Percentiles rank a stretch among this genome's conserved stretches.
Evolutionary conservation across 2,888 invertebrate species (phyloP).

Genomic region (Drosophila fulvimacula): DNA sequence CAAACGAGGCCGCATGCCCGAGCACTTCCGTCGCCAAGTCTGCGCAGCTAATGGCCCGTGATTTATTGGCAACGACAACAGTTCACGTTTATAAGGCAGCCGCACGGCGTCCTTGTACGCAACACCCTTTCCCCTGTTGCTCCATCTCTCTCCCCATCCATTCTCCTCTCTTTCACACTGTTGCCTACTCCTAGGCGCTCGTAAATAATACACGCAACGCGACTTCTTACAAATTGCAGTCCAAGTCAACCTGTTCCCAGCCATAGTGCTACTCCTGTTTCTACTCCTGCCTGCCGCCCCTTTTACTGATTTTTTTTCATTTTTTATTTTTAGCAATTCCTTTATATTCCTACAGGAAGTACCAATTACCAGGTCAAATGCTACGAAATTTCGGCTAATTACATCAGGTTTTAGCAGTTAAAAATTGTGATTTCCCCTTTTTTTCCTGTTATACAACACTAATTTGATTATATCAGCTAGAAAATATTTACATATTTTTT

Average conservation of each 20-base stretch:
- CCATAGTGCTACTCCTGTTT: not conserved
- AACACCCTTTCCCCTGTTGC: constrained; percentile 22
- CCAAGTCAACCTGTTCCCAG: constrained; percentile 63
- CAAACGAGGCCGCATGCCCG: constrained; percentile 15
- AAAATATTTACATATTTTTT: not conserved
- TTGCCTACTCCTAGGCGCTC: constrained; percentile 32
- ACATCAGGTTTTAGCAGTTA: not conserved
- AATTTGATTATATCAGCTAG: not conserved
- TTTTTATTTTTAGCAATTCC: constrained; percentile 51
- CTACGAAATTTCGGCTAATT: constrained; percentile 24
- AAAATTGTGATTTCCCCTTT: not conserved
- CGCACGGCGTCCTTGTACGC: constrained; percentile 60
- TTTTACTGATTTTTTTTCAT: constrained; percentile 16
- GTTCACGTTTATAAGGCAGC: constrained; percentile 50
- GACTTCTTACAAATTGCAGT: constrained; percentile 74
- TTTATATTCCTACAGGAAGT: constrained; percentile 65
- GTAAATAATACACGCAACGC: constrained; percentile 78
- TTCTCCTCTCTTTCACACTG: not conserved
- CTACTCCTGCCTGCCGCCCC: not conserved
- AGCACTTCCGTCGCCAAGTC: constrained; percentile 59
- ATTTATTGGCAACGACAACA: constrained; percentile 79
- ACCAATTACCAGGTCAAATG: constrained; percentile 60
- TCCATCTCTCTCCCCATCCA: not conserved
- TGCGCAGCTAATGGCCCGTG: constrained; percentile 69
- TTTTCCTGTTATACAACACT: not conserved